Base-by-base conservation (phyloP, 1,140 invertebrate species). In the Brachionus sp. region DNA sequence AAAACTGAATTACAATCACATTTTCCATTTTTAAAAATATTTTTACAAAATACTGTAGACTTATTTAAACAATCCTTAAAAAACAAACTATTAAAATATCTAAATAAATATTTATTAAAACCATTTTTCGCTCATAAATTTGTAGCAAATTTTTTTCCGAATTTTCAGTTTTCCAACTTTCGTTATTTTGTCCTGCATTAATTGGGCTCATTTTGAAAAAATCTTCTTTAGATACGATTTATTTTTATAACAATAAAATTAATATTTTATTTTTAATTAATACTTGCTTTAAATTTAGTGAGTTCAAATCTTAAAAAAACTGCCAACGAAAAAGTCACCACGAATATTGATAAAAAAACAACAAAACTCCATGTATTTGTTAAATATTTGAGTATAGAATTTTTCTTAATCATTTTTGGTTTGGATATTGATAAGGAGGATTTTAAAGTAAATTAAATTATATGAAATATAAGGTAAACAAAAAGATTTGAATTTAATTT, bases 301-400 rank as follows among this genome's bases (percentile, higher is more conserved):
- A 75, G 44, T 46, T 46, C 70, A 5, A 75, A 29, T 50, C 42
- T 75, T 19, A 75, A 10, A 10, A 75, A 75, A 75, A 75, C 46
- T 3, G 70, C 70, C 2, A 75, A 29, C 13, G 70, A 44, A 75
- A 75, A 75, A 6, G 44, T 75, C 12, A 44, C 9, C 6, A 7
- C 70, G 23, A 75, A 75, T 19, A 75, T 46, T 35, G 39, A 42
- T 25, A 75, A 25, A 75, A 25, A 75, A 29, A 46, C 25, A 44
- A 75, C 16, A 5, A 75, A 16, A 46, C 23, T 75, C 37, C 37
- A 75, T 13, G 13, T 44, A 25, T 16, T 46, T 12, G 44, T 75
- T 12, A 75, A 25, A 75, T 75, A 46, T 75, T 75, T 75, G 19
- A 75, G 46, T 44, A 75, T 25, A 13, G 46, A 75, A 46, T 75